These are phyloP conservation scores for Stenurella melanura DNA, from an alignment of 2,888 invertebrate genomes.

Conservation along the genomic window DNA sequence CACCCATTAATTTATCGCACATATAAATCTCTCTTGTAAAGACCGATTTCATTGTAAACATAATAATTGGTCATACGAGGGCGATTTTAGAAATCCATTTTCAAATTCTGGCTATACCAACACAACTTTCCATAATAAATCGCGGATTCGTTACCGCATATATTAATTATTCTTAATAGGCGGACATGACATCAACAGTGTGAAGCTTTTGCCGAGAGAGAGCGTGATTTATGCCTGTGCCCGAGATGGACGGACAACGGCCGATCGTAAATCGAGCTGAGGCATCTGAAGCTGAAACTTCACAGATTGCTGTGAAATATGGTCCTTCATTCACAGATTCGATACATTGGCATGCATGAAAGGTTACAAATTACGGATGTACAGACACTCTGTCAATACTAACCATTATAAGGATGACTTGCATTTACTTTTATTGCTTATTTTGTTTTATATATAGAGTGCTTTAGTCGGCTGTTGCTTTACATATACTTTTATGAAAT, in stretches of 20 bases:
- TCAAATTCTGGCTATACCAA: slow-evolving; percentile 10
- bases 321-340: slow-evolving; percentile 70
- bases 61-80: slow-evolving; percentile 6
- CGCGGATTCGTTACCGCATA: slow-evolving; percentile 37
- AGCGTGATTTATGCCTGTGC: slow-evolving; percentile 41
- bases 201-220: slow-evolving; percentile 25
- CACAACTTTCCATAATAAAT: slow-evolving; percentile 24
- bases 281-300: slow-evolving; percentile 71
- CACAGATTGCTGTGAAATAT: slow-evolving; percentile 71
- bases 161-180: slow-evolving; percentile 48
- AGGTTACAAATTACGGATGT: slow-evolving; percentile 68
- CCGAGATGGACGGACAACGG: slow-evolving; percentile 59
- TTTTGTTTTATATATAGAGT: not conserved
- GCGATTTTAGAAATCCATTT: not conserved
- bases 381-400: slow-evolving; percentile 54
- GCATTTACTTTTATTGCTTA: slow-evolving; percentile 12
- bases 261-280: slow-evolving; percentile 69
- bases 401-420: slow-evolving; percentile 42
- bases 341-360: slow-evolving; percentile 67
- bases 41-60: slow-evolving; percentile 6
- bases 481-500: not conserved
- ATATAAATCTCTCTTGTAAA: not conserved
- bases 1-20: not conserved
- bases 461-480: not conserved
- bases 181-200: slow-evolving; percentile 42